These are phyloP conservation scores for Caracal caracal DNA, from an alignment of 2,113 vertebrate species.

Conservation along the genomic window DNA sequence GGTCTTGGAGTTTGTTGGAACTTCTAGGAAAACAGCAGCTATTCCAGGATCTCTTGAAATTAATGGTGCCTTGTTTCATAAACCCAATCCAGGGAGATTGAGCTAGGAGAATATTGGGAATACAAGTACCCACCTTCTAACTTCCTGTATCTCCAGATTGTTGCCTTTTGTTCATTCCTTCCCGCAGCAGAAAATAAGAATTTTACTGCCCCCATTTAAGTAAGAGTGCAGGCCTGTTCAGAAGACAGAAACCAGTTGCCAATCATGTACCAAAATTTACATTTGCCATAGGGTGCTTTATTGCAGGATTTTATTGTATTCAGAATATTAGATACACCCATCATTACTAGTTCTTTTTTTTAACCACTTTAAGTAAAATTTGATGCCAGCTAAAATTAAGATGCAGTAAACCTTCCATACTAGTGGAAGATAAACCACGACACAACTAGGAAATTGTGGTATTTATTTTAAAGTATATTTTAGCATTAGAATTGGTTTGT, in stretches of 20 bases:
- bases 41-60: not conserved
- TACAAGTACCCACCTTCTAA: not conserved
- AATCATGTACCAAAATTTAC: not conserved
- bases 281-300: not conserved
- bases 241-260: not conserved
- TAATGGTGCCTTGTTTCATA: not conserved
- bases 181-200: not conserved
- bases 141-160: not conserved
- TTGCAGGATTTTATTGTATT: not conserved
- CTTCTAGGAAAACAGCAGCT: not conserved
- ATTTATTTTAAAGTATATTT: constrained; percentile 11
- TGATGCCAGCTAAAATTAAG: not conserved
- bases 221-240: not conserved
- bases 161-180: not conserved
- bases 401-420: not conserved
- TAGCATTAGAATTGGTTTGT: not conserved
- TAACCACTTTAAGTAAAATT: not conserved
- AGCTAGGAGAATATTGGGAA: not conserved
- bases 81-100: not conserved
- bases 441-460: not conserved
- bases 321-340: not conserved
- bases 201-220: not conserved
- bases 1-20: not conserved
- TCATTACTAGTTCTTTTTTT: not conserved
- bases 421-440: not conserved